phyloP scores from a whole-genome alignment of 2,113 vertebrate species.

The Chaenocephalus aceratus region DNA sequence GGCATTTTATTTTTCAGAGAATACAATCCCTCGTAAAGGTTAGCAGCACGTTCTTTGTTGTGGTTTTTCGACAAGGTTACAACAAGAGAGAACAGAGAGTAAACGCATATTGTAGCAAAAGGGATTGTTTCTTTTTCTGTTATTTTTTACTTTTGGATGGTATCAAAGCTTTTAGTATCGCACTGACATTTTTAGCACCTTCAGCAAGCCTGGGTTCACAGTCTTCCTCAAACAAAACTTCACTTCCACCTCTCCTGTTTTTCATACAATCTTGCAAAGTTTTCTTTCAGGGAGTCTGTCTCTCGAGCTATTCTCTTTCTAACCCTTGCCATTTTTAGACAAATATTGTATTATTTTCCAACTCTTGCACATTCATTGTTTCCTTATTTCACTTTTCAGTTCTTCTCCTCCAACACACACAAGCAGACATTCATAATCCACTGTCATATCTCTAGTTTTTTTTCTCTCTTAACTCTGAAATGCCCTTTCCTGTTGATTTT shows the following conservation, averaged over 20 bases:
- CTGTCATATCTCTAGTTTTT: conserved; percentile 19
- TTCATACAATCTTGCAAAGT: conserved; percentile 10
- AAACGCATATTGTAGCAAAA: conserved; percentile 35
- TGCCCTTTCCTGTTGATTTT: conserved; percentile 43
- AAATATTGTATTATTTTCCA: background rate
- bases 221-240: conserved; percentile 15
- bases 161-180: conserved; percentile 24
- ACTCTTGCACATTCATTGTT: background rate
- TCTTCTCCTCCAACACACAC: background rate
- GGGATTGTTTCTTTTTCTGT: background rate
- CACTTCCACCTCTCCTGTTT: conserved; percentile 13
- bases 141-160: conserved; percentile 17
- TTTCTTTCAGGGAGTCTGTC: background rate
- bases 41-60: background rate
- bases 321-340: background rate
- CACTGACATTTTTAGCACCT: conserved; percentile 32
- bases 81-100: conserved; percentile 16
- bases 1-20: conserved; percentile 35
- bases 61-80: conserved; percentile 20
- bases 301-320: background rate
- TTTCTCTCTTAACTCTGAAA: conserved; percentile 16
- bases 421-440: conserved; percentile 2
- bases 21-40: conserved; percentile 29
- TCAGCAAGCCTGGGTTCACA: conserved; percentile 16
- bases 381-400: conserved; percentile 15